Evolutionary conservation across 2,797 vertebrate species (phyloP).

Genomic region (Poeciliopsis paucimaculata): DNA sequence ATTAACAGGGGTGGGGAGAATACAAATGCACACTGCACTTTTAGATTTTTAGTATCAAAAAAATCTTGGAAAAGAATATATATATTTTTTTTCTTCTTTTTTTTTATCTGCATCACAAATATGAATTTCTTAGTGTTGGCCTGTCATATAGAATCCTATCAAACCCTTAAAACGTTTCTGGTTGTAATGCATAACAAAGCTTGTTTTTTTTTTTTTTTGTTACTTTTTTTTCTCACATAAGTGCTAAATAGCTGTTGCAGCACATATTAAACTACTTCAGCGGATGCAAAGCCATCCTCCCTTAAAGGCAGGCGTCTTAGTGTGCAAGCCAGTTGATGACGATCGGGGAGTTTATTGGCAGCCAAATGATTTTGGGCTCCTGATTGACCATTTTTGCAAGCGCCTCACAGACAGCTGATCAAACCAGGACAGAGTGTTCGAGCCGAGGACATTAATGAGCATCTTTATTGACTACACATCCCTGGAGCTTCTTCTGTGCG

Average conservation of each 20-base stretch:
- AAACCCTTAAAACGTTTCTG: background rate
- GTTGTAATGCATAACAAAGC: background rate
- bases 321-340: conserved; percentile 66
- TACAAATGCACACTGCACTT: background rate
- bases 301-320: conserved; percentile 51
- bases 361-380: conserved; percentile 62
- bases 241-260: conserved; percentile 46
- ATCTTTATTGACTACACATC: conserved; percentile 50
- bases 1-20: background rate
- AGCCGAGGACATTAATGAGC: conserved; percentile 53
- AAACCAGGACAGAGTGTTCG: conserved; percentile 50
- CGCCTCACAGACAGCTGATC: conserved; percentile 54
- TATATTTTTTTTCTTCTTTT: background rate
- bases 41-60: background rate
- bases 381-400: conserved; percentile 61
- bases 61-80: background rate
- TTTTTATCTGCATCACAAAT: background rate
- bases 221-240: conserved; percentile 29
- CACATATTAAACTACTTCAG: conserved; percentile 34
- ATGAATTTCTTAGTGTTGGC: background rate
- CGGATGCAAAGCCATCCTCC: conserved; percentile 40
- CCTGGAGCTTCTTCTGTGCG: conserved; percentile 29
- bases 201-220: conserved; percentile 47
- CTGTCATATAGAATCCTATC: background rate
- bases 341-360: conserved; percentile 65